phyloP scores from a whole-genome alignment of 2,113 vertebrate genomes.

The Egretta garzetta region DNA sequence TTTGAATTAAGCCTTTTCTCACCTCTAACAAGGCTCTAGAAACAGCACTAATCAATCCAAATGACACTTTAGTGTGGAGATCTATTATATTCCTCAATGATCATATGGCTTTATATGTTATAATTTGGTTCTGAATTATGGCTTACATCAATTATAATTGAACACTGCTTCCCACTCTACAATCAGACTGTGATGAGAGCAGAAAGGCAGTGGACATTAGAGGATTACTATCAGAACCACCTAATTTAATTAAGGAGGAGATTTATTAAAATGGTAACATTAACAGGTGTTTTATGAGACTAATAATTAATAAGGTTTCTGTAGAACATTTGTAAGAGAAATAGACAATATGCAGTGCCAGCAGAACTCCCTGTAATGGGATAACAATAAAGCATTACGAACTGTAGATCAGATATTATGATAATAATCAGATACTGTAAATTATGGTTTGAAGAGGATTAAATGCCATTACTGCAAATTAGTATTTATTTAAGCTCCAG shows the following conservation, averaged over 20 bases:
- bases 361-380: constrained; percentile 56
- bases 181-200: constrained; percentile 46
- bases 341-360: constrained; percentile 60
- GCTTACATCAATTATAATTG: constrained; percentile 63
- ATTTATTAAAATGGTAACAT: constrained; percentile 72
- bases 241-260: constrained; percentile 69
- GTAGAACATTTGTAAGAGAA: constrained; percentile 70
- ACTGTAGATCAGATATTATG: constrained; percentile 52
- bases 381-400: constrained; percentile 66
- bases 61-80: constrained; percentile 58
- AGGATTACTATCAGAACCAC: constrained; percentile 49
- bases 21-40: constrained; percentile 60
- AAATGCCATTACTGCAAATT: constrained; percentile 37
- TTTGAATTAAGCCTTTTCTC: constrained; percentile 47
- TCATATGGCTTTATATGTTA: constrained; percentile 72
- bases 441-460: constrained; percentile 40
- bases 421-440: constrained; percentile 60
- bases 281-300: constrained; percentile 71
- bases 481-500: constrained; percentile 50
- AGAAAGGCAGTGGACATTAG: constrained; percentile 48
- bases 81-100: constrained; percentile 65
- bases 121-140: constrained; percentile 69
- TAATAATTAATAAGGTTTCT: constrained; percentile 73
- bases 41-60: constrained; percentile 68
- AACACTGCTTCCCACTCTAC: constrained; percentile 37